These are phyloP conservation scores for Elgonia sp. DNA, from an alignment of 2,888 invertebrate genomes.

Conservation along the genomic window DNA sequence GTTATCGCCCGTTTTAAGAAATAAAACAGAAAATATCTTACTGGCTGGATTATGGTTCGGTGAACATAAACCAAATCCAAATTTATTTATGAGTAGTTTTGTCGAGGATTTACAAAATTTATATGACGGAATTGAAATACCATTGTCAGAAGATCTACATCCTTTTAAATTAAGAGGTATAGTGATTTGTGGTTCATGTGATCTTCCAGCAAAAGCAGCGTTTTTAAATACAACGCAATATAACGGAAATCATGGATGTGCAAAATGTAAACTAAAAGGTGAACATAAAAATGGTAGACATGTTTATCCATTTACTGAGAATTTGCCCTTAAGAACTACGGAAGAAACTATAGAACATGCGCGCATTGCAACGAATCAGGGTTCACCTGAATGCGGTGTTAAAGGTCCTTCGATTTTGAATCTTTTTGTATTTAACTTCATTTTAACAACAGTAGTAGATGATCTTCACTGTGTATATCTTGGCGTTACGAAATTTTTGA, in stretches of 20 bases:
- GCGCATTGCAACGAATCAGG: background rate
- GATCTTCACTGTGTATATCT: constrained; percentile 74
- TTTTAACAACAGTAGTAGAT: constrained; percentile 66
- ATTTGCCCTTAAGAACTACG: constrained; percentile 5
- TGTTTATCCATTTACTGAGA: background rate
- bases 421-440: too few relatives aligned
- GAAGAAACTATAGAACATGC: constrained; percentile 1
- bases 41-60: background rate
- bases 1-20: background rate
- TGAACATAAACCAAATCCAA: background rate
- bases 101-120: background rate
- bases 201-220: constrained; percentile 20
- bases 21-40: background rate
- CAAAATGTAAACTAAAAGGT: background rate
- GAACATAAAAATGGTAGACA: constrained; percentile 10
- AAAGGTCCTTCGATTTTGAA: constrained; percentile 68
- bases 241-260: constrained; percentile 12
- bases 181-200: constrained; percentile 4
- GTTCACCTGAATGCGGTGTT: constrained; percentile 39
- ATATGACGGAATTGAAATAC: background rate
- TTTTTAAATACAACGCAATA: constrained; percentile 16
- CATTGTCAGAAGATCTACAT: background rate
- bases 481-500: constrained; percentile 63
- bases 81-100: background rate
- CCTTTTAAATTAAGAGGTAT: background rate